Percentiles rank a stretch among this genome's conserved stretches.
These are phyloP conservation scores for Drosophila simulans DNA, from an alignment of 1,140 invertebrate species.

Conservation along the genomic window DNA sequence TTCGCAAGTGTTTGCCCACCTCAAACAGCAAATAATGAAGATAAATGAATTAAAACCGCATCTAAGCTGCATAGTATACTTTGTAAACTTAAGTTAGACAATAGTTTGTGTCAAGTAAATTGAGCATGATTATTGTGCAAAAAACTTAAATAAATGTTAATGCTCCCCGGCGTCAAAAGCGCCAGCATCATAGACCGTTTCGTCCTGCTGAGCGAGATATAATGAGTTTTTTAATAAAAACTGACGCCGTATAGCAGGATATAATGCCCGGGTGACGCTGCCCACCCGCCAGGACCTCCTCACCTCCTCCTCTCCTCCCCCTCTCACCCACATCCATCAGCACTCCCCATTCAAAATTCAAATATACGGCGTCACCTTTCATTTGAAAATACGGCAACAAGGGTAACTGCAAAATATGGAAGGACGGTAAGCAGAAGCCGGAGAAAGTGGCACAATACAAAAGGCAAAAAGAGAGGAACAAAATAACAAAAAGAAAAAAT, in stretches of 20 bases:
- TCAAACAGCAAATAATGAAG: not conserved
- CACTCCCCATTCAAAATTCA: constrained; percentile 52
- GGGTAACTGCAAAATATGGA: constrained; percentile 30
- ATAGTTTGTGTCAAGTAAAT: not conserved
- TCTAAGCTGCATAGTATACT: no score
- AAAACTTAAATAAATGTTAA: not conserved
- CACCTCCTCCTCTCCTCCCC: no score
- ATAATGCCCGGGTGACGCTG: constrained; percentile 41
- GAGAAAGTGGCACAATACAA: constrained; percentile 25
- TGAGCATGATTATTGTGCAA: constrained; percentile 1
- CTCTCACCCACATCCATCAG: constrained; percentile 19
- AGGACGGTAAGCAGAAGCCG: not conserved
- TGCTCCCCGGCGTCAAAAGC: not conserved
- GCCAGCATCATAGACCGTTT: constrained; percentile 31
- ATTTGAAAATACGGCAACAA: constrained; percentile 45
- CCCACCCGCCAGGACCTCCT: not conserved
- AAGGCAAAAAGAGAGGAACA: not conserved
- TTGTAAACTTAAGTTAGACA: not conserved
- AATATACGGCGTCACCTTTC: constrained; percentile 64
- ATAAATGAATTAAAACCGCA: no score
- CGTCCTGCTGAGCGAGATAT: constrained; percentile 49
- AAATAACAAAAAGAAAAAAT: constrained; percentile 7
- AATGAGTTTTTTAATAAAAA: constrained; percentile 74
- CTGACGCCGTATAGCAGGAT: constrained; percentile 24
- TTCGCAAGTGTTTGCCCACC: not conserved